Evolutionary conservation across 2,888 invertebrate genomes (phyloP).

Genomic region (Rhabditoides inermis): DNA sequence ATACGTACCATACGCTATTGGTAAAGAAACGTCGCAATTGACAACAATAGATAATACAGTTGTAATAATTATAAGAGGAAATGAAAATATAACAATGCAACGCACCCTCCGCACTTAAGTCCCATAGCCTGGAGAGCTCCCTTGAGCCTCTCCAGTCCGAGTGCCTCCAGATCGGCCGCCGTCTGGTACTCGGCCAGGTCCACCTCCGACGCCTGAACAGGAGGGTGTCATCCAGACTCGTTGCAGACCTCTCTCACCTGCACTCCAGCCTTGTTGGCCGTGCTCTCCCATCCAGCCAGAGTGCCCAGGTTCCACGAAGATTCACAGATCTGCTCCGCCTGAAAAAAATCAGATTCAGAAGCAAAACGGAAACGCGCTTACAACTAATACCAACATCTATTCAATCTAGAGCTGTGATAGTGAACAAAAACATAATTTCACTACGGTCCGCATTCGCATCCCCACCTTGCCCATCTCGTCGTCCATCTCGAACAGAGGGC

Average conservation of each 20-base stretch:
- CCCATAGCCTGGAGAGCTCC: slow-evolving; percentile 93
- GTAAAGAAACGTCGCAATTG: too few relatives aligned
- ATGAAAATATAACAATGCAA: too few relatives aligned
- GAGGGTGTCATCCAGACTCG: slow-evolving; percentile 6
- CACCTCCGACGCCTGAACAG: slow-evolving; percentile 77
- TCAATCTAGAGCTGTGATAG: too few relatives aligned
- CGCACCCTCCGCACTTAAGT: slow-evolving; percentile 94
- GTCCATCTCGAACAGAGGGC: slow-evolving; percentile 40
- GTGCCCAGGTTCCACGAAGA: too few relatives aligned
- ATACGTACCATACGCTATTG: too few relatives aligned
- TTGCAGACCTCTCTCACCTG: background rate
- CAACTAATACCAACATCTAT: too few relatives aligned
- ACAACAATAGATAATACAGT: background rate
- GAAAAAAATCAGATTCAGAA: too few relatives aligned
- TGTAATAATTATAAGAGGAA: too few relatives aligned
- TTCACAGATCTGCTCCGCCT: too few relatives aligned
- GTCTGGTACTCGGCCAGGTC: slow-evolving; percentile 96
- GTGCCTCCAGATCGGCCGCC: slow-evolving; percentile 88
- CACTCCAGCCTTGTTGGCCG: slow-evolving; percentile 54
- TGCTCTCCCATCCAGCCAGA: slow-evolving; percentile 95
- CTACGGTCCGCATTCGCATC: too few relatives aligned
- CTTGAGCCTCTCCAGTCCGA: slow-evolving; percentile 91
- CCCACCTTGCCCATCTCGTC: slow-evolving; percentile 21
- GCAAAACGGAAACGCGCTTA: too few relatives aligned
- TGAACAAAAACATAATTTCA: too few relatives aligned